Evolutionary conservation across 1,140 invertebrate species (phyloP), one percentile per base, ranked within the genome.

Genomic region (Dendroctonus valens): DNA sequence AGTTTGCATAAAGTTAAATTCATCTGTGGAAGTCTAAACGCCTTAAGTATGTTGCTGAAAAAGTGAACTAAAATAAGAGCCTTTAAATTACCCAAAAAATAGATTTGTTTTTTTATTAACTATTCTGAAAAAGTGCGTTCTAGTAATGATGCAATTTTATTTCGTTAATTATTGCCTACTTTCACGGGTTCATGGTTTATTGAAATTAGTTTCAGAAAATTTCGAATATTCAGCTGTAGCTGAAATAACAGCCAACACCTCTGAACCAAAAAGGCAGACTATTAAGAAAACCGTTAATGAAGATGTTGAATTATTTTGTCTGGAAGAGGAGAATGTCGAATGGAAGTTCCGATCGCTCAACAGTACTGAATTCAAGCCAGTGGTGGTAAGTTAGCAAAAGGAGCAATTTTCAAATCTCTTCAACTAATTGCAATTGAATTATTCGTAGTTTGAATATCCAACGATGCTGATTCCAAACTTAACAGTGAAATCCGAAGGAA

Each of bases 271-370:
- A 38, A 8, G 40, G 40, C 8, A 51, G 26, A 42, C 53, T 9
- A 41, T 63, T 7, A 54, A 38, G 39, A 11, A 11, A 12, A 42
- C 11, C 26, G 55, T 65, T 11, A 59, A 65, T 42, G 54, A 59
- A 37, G 15, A 42, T 15, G 55, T 65, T 37, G n/a, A 5, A 37
- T 58, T 68, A 5, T 14, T 5, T 41, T 68, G 66, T 58, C 53
- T 53, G 37, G 40, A 62, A 44, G 44, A 38, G n/a, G 38, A 48
- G 12, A 63, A 59, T n/a, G 41, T 62, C 5, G 55, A 62, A 57
- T 68, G 66, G 59, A 55, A 68, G 26, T 58, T 63, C 42, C 46
- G 51, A 59, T 49, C 7, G 14, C 41, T 8, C 12, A 46, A 65
- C 41, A 48, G n/a, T 12, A 46, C 52, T 48, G 42, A 52, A 15